A percentile compares a stretch with the other conserved stretches of the same genome.
phyloP scores from a whole-genome alignment of 2,113 vertebrate genomes.

The Gymnarchus niloticus region DNA sequence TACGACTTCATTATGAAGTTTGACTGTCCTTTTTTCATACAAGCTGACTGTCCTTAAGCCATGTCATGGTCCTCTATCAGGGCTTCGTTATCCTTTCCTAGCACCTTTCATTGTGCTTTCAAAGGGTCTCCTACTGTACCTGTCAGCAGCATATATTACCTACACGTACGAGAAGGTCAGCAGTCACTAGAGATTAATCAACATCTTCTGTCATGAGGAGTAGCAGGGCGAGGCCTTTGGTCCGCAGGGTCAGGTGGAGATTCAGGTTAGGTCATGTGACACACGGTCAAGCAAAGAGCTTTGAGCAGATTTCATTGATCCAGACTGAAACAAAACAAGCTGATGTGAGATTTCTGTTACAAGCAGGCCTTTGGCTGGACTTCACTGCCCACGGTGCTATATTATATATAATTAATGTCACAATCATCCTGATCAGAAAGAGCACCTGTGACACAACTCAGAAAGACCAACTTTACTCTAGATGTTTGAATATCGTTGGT shows the following conservation, averaged over 20 bases:
- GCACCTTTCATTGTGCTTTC: too few species aligned
- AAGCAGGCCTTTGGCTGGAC: neutral
- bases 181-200: neutral
- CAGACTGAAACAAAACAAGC: neutral
- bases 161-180: neutral
- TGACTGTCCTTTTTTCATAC: too few species aligned
- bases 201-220: neutral
- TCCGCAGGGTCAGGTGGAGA: neutral
- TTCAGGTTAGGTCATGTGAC: neutral
- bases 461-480: too few species aligned
- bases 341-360: neutral
- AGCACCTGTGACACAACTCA: neutral
- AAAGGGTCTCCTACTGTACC: too few species aligned
- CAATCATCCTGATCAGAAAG: neutral
- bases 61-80: too few species aligned
- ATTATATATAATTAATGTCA: too few species aligned
- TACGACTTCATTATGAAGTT: too few species aligned
- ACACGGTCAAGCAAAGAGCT: neutral
- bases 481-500: too few species aligned
- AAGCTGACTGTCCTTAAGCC: too few species aligned
- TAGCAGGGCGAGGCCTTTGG: neutral
- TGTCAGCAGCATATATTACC: neutral
- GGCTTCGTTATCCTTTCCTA: too few species aligned
- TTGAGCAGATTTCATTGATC: slow-evolving; percentile 5
- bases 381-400: neutral